phyloP scores from a whole-genome alignment of 2,797 vertebrate species.

The Austrolebias charrua region DNA sequence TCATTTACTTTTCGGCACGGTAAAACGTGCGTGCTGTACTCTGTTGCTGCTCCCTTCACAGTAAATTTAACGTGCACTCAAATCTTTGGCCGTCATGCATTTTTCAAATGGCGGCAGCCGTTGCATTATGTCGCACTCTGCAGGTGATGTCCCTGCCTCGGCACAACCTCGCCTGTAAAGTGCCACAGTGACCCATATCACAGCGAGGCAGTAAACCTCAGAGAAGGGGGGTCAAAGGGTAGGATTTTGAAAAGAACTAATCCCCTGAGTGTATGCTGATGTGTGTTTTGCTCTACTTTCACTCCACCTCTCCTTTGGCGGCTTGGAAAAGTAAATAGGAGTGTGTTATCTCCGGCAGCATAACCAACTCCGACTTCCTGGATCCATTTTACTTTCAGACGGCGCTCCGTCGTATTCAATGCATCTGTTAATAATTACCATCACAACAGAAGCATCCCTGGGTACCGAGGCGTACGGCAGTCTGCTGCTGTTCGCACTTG shows the following conservation, averaged over 20 bases:
- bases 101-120: slow-evolving; percentile 24
- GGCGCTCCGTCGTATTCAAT: slow-evolving; percentile 25
- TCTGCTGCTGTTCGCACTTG: slow-evolving; percentile 17
- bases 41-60: slow-evolving; percentile 11
- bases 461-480: slow-evolving; percentile 6
- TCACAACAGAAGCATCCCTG: slow-evolving; percentile 26
- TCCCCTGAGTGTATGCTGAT: slow-evolving; percentile 51
- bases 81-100: slow-evolving; percentile 32
- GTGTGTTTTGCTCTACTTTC: slow-evolving; percentile 57
- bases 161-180: slow-evolving; percentile 52
- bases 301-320: slow-evolving; percentile 32
- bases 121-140: slow-evolving; percentile 13
- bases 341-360: slow-evolving; percentile 64
- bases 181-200: slow-evolving; percentile 56
- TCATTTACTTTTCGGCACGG: no score
- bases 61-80: slow-evolving; percentile 39
- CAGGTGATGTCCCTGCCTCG: slow-evolving; percentile 45
- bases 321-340: slow-evolving; percentile 66
- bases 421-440: slow-evolving; percentile 63
- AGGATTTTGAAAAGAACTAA: slow-evolving; percentile 58
- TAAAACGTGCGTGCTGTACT: neutral
- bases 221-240: slow-evolving; percentile 59
- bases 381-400: slow-evolving; percentile 41
- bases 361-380: slow-evolving; percentile 63
- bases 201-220: neutral